Evolutionary conservation across 2,113 vertebrate species (phyloP), one percentile per base, ranked within the genome.

Genomic region (Lepus europaeus): DNA sequence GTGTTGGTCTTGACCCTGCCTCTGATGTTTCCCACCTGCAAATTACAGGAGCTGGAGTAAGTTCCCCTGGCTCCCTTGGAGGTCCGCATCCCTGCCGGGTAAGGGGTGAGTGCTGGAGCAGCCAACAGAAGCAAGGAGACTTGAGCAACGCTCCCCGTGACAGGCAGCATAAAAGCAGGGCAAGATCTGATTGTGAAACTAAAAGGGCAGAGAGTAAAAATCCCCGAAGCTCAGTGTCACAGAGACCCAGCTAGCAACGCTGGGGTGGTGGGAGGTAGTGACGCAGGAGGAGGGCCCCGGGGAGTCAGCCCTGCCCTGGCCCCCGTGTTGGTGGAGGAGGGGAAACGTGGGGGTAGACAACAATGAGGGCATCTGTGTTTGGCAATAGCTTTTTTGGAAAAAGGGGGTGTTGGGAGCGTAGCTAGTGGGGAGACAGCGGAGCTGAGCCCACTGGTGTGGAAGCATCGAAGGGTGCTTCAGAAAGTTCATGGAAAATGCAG

Each of bases 31-130:
- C 31, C 64, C 27, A 33, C 8, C 39, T 64, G 76, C 80, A 61
- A 3, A 8, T 31, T 87, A 19, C 16, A 64, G 23, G 83, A 93
- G 84, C 39, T 93, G 14, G 39, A 87, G 91, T 93, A 73, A 81
- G 91, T 73, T 39, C 72, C 20, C 3, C 39, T 7, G 3, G 19
- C 5, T 61, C 61, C 36, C 29, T 22, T 31, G 53, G 56, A 6
- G 8, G 56, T 49, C 31, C 5, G 0, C 13, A 1, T 70, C 29
- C 16, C 33, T 49, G 3, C 33, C 9, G 5, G 14, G 10, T 14
- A 27, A 59, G 53, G 29, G 33, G n/a, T 25, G 36, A 14, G 7
- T 33, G 20, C 33, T 33, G 27, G 53, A 6, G 33, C 27, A 31
- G 33, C 9, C 49, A 23, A 45, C 27, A 85, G 72, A 85, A n/a